Evolutionary conservation across 2,113 vertebrate genomes (phyloP).

Genomic region (Sphaerodactylus townsendi): DNA sequence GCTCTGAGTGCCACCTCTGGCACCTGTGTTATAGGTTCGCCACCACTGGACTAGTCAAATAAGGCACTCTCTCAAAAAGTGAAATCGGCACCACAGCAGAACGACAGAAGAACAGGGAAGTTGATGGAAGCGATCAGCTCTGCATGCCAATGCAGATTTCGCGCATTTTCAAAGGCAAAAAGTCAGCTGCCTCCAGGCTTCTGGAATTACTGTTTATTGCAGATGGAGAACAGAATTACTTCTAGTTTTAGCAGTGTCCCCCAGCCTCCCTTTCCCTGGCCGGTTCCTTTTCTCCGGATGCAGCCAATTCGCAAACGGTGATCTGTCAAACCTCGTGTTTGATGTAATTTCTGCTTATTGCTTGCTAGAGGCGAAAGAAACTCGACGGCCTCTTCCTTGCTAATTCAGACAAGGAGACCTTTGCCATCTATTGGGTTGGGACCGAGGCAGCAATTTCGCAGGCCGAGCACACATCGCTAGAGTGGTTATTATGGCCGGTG

Average conservation of each 20-base stretch:
- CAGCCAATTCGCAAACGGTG: neutral
- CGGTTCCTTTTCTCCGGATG: neutral
- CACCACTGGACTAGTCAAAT: too few relatives aligned
- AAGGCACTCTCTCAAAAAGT: too few relatives aligned
- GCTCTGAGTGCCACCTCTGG: too few relatives aligned
- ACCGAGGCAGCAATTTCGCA: slow-evolving; percentile 21
- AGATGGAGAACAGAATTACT: slow-evolving; percentile 17
- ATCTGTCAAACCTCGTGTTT: slow-evolving; percentile 35
- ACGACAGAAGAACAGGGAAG: neutral
- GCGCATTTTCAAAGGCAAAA: fast-evolving
- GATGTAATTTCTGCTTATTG: slow-evolving; percentile 36
- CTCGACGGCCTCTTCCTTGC: slow-evolving; percentile 2
- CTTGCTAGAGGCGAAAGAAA: slow-evolving; percentile 39
- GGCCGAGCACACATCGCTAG: neutral
- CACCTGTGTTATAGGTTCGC: too few relatives aligned
- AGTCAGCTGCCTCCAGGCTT: neutral
- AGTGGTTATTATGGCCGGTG: neutral
- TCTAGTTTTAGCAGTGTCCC: neutral
- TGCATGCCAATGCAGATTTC: neutral
- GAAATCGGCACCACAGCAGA: neutral
- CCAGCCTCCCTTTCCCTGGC: neutral
- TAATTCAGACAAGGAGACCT: slow-evolving; percentile 32
- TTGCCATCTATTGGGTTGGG: slow-evolving; percentile 47
- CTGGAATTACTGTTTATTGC: neutral
- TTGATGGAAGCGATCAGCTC: neutral